Base-by-base conservation (phyloP, 1,140 invertebrate genomes). In the Thalassaphorura encarpata region DNA sequence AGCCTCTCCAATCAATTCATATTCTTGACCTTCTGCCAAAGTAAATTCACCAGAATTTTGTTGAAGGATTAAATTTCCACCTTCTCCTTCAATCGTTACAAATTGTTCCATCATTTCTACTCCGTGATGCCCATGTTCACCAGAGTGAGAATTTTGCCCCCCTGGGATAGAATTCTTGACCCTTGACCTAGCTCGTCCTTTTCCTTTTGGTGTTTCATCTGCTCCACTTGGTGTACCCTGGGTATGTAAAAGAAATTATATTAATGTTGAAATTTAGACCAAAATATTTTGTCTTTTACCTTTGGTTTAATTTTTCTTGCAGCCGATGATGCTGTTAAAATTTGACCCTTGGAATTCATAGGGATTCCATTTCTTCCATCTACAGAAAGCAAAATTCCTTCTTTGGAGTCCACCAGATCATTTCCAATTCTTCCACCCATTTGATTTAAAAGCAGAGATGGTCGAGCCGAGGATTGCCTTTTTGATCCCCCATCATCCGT, bases 1-100 rank as follows among this genome's bases (percentile, higher is more conserved):
- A 2, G 55, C 53, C 45, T 64, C 62, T 45, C 58, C 62, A 50
- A 64, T 60, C n/a, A 64, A 43, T 41, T 64, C 62, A 43, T 64
- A 64, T 21, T 60, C 59, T 54, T 64, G 58, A 1, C 62, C 62
- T 41, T 64, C 62, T 19, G 52, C 62, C n/a, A 64, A 53, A 13
- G 58, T 56, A 41, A 64, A 61, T 13, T 61, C 60, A 1, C 48
- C 55, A 18, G 27, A 40, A 33, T 61, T 61, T 36, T 61, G 60
- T 28, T 57, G 21, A 19, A 61, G 45, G 19, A 61, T 31, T 18
- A 56, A 54, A 0, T 54, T 51, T 18, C 29, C 29, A 21, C 57
- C 55, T 8, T 39, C 49, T 16, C 56, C 53, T n/a, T 24, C 56
- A 51, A 51, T 21, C 13, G 28, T 33, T 11, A 48, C 24, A 13